phyloP scores from a whole-genome alignment of 1,140 invertebrate genomes.

The Rhizoglyphus robini region DNA sequence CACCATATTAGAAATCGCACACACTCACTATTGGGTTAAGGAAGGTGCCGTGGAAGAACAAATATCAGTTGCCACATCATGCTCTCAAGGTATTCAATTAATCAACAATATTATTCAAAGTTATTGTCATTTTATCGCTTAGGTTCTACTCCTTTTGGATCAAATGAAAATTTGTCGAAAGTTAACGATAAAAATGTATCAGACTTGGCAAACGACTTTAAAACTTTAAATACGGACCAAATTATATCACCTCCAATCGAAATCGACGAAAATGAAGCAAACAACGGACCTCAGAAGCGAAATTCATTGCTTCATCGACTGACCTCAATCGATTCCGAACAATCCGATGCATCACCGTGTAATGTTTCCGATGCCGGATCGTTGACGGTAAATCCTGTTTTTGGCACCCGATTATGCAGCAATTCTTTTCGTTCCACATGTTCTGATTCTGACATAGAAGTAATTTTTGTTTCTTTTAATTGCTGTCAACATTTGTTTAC shows the following conservation, averaged over 20 bases:
- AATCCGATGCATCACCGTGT: constrained; percentile 39
- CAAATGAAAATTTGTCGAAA: constrained; percentile 13
- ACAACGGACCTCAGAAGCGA: constrained; percentile 35
- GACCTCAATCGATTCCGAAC: constrained; percentile 75
- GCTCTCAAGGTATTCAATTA: constrained; percentile 18
- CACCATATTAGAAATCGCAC: constrained; percentile 80
- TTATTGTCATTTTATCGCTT: constrained; percentile 29
- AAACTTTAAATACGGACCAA: not conserved
- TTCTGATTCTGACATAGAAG: constrained; percentile 80
- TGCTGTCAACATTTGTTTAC: not conserved
- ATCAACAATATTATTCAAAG: too few species aligned
- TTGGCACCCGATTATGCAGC: constrained; percentile 37
- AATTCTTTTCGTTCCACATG: constrained; percentile 67
- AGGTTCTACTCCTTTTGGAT: constrained; percentile 20
- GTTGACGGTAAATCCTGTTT: constrained; percentile 63
- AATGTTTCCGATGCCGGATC: constrained; percentile 53
- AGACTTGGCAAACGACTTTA: not conserved
- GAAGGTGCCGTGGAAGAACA: constrained; percentile 39
- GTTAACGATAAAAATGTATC: not conserved
- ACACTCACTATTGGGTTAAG: constrained; percentile 94
- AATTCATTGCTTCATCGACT: constrained; percentile 69
- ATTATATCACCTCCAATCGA: not conserved
- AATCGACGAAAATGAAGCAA: not conserved
- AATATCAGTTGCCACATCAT: constrained; percentile 31
- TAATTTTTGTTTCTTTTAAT: constrained; percentile 18